These are phyloP conservation scores for Orussus abietinus DNA, from an alignment of 1,140 invertebrate genomes.

Conservation along the genomic window DNA sequence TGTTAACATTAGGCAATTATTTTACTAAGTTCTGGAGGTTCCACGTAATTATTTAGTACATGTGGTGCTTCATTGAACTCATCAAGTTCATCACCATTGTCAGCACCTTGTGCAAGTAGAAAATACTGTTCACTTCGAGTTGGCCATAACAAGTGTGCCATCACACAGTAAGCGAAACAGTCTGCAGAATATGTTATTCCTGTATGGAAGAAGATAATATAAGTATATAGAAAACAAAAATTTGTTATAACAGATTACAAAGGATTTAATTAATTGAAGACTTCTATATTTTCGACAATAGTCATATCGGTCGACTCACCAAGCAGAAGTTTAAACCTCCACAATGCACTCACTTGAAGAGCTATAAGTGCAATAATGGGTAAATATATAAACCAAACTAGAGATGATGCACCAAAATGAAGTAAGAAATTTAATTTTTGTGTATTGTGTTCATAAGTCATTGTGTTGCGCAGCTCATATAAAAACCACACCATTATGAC, in stretches of 20 bases:
- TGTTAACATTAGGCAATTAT: constrained; percentile 42
- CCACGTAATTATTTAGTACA: constrained; percentile 65
- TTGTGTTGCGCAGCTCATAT: constrained; percentile 85
- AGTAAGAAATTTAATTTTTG: constrained; percentile 89
- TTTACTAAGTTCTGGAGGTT: constrained; percentile 49
- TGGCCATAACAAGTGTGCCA: constrained; percentile 92
- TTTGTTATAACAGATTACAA: constrained; percentile 7
- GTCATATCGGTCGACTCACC: too few species aligned
- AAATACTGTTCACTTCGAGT: constrained; percentile 88
- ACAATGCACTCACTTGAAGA: constrained; percentile 87
- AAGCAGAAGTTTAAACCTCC: constrained; percentile 91
- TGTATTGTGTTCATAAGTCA: constrained; percentile 88
- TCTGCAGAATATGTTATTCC: constrained; percentile 93
- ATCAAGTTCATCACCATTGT: constrained; percentile 78
- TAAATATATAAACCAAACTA: constrained; percentile 98
- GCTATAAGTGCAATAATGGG: constrained; percentile 91
- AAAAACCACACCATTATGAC: constrained; percentile 95
- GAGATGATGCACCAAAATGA: constrained; percentile 93
- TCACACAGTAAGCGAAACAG: constrained; percentile 88
- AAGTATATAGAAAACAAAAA: constrained; percentile 15
- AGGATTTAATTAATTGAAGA: constrained; percentile 6
- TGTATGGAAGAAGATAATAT: constrained; percentile 52
- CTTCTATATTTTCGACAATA: too few species aligned
- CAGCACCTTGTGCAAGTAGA: constrained; percentile 67
- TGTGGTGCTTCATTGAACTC: constrained; percentile 92